These are phyloP conservation scores for Urocolius indicus DNA, from an alignment of 2,113 vertebrate genomes.

Conservation along the genomic window DNA sequence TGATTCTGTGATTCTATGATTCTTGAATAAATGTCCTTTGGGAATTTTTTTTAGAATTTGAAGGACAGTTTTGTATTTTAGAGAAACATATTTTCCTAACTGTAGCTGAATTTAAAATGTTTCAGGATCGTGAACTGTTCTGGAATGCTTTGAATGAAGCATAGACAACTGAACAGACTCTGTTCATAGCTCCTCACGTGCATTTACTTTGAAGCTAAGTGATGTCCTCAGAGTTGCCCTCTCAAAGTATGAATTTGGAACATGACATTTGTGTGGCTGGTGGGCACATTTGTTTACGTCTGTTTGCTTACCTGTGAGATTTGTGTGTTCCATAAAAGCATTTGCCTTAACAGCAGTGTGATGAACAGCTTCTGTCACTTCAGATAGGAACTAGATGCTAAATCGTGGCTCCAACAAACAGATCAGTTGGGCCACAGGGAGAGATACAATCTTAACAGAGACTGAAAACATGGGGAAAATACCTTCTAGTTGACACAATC, in stretches of 20 bases:
- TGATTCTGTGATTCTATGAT: too few species aligned
- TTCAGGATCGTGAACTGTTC: neutral
- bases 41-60: neutral
- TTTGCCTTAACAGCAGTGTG: neutral
- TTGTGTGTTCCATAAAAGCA: neutral
- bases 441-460: neutral
- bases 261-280: neutral
- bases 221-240: neutral
- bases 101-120: neutral
- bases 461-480: neutral
- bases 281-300: rapidly evolving
- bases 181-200: neutral
- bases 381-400: neutral
- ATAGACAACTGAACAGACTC: neutral
- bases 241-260: neutral
- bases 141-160: neutral
- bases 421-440: neutral
- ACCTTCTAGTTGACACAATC: neutral
- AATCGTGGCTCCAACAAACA: neutral
- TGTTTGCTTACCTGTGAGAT: neutral
- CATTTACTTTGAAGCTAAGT: neutral
- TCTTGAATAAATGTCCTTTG: neutral
- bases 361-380: neutral
- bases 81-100: neutral
- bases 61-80: neutral